These are phyloP conservation scores for Cephonodes hylas DNA, from an alignment of 2,888 invertebrate species.

Conservation along the genomic window DNA sequence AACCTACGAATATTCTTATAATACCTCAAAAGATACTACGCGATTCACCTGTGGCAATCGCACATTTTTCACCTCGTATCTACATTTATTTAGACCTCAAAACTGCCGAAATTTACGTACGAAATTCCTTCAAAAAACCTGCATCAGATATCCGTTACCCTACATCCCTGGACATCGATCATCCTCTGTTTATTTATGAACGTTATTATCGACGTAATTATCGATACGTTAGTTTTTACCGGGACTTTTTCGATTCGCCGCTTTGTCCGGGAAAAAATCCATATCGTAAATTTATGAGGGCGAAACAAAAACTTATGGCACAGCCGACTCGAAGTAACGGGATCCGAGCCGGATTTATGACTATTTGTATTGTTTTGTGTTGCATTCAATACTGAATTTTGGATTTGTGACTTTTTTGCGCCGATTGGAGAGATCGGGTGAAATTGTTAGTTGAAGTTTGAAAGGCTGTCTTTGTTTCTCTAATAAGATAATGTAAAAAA, in stretches of 20 bases:
- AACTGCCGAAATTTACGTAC: too few species aligned
- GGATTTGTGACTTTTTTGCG: not conserved
- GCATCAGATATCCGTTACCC: too few species aligned
- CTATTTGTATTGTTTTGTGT: not conserved
- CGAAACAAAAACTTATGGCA: conserved; percentile 4
- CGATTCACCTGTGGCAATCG: too few species aligned
- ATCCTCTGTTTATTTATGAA: not conserved
- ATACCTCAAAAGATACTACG: too few species aligned
- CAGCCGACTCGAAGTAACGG: not conserved
- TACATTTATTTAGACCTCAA: too few species aligned
- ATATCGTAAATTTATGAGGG: conserved; percentile 1
- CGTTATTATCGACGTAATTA: not conserved
- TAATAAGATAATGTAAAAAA: too few species aligned
- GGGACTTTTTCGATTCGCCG: conserved; percentile 22
- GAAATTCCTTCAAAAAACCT: too few species aligned
- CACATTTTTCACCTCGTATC: too few species aligned
- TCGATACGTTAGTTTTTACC: conserved; percentile 28
- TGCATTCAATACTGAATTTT: not conserved
- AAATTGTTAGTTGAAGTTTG: too few species aligned
- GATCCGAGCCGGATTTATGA: not conserved
- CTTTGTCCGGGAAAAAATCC: conserved; percentile 17
- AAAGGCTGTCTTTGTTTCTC: too few species aligned
- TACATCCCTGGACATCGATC: not conserved
- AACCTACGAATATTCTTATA: too few species aligned
- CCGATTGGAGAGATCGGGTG: too few species aligned